Percentiles rank a stretch among this genome's conserved stretches.
Evolutionary conservation across 2,888 invertebrate species (phyloP).

Genomic region (Seira ritae): DNA sequence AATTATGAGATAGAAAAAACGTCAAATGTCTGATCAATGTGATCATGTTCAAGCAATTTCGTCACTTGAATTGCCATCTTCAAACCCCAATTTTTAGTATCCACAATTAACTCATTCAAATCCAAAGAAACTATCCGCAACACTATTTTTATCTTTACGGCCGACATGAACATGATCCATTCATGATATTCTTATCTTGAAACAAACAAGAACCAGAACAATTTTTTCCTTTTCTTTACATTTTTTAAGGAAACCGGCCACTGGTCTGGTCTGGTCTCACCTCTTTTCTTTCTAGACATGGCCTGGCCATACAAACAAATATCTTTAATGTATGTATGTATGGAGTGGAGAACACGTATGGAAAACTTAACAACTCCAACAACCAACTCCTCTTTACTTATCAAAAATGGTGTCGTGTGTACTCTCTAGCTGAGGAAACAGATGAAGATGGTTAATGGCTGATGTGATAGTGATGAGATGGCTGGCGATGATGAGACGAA

Average conservation of each 20-base stretch:
- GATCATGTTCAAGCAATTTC: no score
- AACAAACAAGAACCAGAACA: slow-evolving; percentile 25
- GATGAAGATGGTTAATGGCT: no score
- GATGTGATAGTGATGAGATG: no score
- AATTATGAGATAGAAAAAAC: no score
- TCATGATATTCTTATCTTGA: slow-evolving; percentile 31
- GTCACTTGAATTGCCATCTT: no score
- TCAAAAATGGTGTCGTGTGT: background rate
- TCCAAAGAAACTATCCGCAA: background rate
- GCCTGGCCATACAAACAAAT: background rate
- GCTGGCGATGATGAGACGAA: background rate
- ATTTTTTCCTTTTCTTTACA: slow-evolving; percentile 31
- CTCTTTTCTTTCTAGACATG: background rate
- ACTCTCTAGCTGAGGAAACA: background rate
- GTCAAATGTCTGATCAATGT: no score
- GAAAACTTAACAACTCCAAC: background rate
- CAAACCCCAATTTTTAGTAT: no score
- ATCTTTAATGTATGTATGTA: no score
- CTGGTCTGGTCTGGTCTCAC: background rate
- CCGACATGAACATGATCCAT: slow-evolving; percentile 52
- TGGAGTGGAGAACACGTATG: no score
- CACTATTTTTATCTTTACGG: slow-evolving; percentile 38
- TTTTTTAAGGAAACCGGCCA: slow-evolving; percentile 27
- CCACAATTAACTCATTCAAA: no score
- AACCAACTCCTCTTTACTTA: background rate